Evolutionary conservation across 2,888 invertebrate genomes (phyloP).

Genomic region (Formica aserva): DNA sequence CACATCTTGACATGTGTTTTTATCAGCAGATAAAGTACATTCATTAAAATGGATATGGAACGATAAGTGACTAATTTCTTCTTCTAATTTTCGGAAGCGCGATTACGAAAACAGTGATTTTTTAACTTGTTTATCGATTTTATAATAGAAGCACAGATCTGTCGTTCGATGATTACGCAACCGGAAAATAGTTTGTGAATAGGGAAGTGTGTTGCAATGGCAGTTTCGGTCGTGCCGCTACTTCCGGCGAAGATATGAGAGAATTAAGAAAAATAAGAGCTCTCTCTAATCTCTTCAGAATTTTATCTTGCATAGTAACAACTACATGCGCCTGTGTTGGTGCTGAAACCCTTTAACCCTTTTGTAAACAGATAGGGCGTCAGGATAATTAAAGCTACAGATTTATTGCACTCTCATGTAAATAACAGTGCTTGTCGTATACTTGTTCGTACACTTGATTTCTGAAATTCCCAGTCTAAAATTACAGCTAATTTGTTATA

Average conservation of each 20-base stretch:
- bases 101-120: slow-evolving; percentile 6
- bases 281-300: slow-evolving; percentile 71
- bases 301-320: slow-evolving; percentile 76
- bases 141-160: background rate
- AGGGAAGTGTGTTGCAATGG: slow-evolving; percentile 22
- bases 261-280: slow-evolving; percentile 62
- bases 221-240: slow-evolving; percentile 33
- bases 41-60: background rate
- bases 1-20: background rate
- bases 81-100: background rate
- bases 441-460: slow-evolving; percentile 13
- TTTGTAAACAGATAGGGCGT: slow-evolving; percentile 64
- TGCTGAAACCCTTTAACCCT: slow-evolving; percentile 69
- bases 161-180: slow-evolving; percentile 60
- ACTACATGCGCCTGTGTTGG: slow-evolving; percentile 36
- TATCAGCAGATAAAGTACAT: background rate
- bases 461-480: slow-evolving; percentile 1
- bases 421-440: slow-evolving; percentile 30
- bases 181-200: background rate
- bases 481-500: slow-evolving; percentile 14
- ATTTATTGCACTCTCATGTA: slow-evolving; percentile 56
- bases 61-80: background rate
- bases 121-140: background rate
- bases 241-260: slow-evolving; percentile 76
- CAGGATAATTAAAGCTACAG: slow-evolving; percentile 51